Conservation (phyloP, 2,888 invertebrate genomes). For the Tipula lateralis region DNA sequence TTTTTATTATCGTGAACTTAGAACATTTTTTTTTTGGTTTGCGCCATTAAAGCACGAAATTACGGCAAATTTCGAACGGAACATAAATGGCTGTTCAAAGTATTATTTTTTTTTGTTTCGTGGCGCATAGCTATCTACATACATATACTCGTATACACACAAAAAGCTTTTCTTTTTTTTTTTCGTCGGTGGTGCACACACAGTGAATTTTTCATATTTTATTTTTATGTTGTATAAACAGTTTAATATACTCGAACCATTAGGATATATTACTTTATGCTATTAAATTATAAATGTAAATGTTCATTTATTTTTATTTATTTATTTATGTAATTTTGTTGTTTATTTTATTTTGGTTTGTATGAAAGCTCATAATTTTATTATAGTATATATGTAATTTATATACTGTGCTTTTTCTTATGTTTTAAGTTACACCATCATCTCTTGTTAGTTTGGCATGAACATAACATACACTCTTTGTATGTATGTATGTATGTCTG, state of each 20-base stretch:
- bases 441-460: background rate
- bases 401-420: slow-evolving; percentile 19
- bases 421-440: background rate
- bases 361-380: background rate
- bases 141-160: background rate
- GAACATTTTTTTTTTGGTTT: background rate
- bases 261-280: slow-evolving; percentile 30
- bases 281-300: slow-evolving; percentile 30
- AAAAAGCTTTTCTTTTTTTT: background rate
- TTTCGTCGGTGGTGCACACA: background rate
- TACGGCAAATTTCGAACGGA: background rate
- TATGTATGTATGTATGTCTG: background rate
- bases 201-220: background rate
- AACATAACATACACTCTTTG: background rate
- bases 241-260: slow-evolving; percentile 30
- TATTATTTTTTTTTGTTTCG: background rate
- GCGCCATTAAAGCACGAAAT: background rate
- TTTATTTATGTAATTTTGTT: slow-evolving; percentile 46
- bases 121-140: background rate
- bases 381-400: background rate
- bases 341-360: background rate
- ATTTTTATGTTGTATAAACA: slow-evolving; percentile 27
- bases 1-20: background rate
- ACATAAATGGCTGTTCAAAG: background rate
- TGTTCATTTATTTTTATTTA: slow-evolving; percentile 14